These are phyloP conservation scores for Puma concolor DNA, from an alignment of 2,113 vertebrate genomes.

Conservation along the genomic window DNA sequence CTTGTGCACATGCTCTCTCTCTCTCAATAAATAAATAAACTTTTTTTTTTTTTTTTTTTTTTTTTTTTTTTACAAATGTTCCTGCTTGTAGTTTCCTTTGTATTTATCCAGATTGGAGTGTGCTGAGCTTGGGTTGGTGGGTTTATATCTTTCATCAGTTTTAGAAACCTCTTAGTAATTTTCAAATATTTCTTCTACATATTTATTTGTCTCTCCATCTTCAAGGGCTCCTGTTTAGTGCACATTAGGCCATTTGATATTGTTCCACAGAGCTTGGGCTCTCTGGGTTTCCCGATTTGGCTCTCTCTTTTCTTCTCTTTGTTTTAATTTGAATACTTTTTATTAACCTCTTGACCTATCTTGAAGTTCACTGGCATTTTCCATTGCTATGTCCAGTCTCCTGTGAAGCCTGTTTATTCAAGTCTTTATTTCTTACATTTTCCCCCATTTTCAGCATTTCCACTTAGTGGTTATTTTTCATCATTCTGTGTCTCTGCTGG, in stretches of 20 bases:
- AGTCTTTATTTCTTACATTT: neutral
- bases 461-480: neutral
- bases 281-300: too few relatives aligned
- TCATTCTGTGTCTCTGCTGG: neutral
- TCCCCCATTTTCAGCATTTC: conserved; percentile 5
- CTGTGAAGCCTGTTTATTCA: neutral
- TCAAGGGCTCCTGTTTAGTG: neutral
- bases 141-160: neutral
- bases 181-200: neutral
- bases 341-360: neutral
- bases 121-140: neutral
- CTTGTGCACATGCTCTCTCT: too few relatives aligned
- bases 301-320: neutral
- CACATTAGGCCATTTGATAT: neutral
- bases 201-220: neutral
- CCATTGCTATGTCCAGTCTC: neutral
- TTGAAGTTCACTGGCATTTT: neutral
- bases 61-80: neutral
- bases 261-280: neutral
- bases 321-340: conserved; percentile 23
- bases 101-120: neutral
- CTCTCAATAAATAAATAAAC: too few relatives aligned
- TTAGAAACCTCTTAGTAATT: neutral
- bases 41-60: too few relatives aligned
- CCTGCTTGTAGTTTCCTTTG: neutral